Evolutionary conservation across 2,113 vertebrate species (phyloP).

Genomic region (Microtus oregoni): DNA sequence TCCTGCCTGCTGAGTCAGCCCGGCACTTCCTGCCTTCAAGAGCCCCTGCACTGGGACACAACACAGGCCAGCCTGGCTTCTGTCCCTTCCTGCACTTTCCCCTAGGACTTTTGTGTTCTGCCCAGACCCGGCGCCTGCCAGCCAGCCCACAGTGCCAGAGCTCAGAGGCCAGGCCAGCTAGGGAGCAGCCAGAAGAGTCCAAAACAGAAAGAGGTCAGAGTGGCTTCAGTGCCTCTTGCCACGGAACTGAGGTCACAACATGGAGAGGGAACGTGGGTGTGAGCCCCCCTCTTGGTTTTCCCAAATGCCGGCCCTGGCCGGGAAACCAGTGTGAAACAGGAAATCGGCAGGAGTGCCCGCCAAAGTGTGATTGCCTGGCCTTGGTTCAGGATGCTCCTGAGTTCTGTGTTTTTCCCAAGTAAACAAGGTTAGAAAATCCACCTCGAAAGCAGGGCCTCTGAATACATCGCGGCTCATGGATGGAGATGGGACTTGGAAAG

Average conservation of each 20-base stretch:
- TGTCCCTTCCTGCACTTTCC: constrained; percentile 75
- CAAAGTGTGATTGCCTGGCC: background rate
- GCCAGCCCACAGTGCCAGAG: constrained; percentile 25
- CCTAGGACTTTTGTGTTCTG: constrained; percentile 62
- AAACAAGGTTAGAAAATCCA: background rate
- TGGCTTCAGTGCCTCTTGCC: background rate
- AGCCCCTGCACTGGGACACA: constrained; percentile 1
- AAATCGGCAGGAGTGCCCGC: fast-evolving
- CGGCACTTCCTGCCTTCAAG: constrained; percentile 68
- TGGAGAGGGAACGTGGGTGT: background rate
- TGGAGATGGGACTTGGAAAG: too few relatives aligned
- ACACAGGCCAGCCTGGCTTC: constrained; percentile 10
- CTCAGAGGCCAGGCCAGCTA: background rate
- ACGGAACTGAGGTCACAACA: background rate
- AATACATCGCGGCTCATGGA: background rate
- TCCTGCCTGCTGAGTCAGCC: constrained; percentile 60
- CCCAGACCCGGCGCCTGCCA: background rate
- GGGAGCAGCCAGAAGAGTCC: background rate
- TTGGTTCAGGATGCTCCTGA: background rate
- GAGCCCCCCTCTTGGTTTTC: background rate
- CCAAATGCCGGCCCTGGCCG: background rate
- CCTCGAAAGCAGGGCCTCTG: background rate
- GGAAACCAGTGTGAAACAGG: background rate
- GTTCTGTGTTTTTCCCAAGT: background rate
- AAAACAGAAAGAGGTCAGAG: background rate